These are phyloP conservation scores for Rugalucina vietnamica DNA, from an alignment of 2,888 invertebrate genomes.

Conservation along the genomic window DNA sequence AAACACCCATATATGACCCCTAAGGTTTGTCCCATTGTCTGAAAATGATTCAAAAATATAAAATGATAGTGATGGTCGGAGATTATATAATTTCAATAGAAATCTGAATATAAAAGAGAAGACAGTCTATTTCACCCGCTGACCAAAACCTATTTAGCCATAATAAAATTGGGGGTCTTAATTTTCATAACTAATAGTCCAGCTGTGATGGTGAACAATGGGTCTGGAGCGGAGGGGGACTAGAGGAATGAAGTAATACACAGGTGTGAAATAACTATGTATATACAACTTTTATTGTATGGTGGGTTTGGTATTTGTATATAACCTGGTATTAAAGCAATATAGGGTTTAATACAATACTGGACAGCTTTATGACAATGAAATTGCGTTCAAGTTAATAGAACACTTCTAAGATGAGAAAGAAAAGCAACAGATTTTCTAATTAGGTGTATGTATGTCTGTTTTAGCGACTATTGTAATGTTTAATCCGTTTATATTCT, in stretches of 20 bases:
- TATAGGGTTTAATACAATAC: neutral
- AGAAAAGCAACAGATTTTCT: too few relatives aligned
- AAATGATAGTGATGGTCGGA: slow-evolving; percentile 28
- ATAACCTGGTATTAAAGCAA: neutral
- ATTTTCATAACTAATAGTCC: slow-evolving; percentile 36
- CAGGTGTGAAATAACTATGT: neutral
- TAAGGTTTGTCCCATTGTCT: neutral
- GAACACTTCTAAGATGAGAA: too few relatives aligned
- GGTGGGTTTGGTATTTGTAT: neutral
- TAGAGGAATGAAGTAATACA: neutral
- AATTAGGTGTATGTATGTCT: too few relatives aligned
- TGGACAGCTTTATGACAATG: neutral
- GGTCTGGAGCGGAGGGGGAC: neutral
- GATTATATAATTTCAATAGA: slow-evolving; percentile 47
- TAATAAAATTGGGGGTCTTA: slow-evolving; percentile 42
- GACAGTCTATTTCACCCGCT: slow-evolving; percentile 34
- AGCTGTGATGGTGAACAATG: neutral
- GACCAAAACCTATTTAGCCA: slow-evolving; percentile 35
- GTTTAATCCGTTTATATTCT: too few relatives aligned
- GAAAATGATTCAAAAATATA: slow-evolving; percentile 44
- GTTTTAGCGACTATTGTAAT: too few relatives aligned
- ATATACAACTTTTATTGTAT: neutral
- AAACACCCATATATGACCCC: slow-evolving; percentile 23
- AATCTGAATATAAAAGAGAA: slow-evolving; percentile 37
- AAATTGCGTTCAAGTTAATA: too few relatives aligned